A percentile compares a stretch with the other conserved stretches of the same genome.
Evolutionary conservation across 2,113 vertebrate genomes (phyloP).

Genomic region (Pseudorhombus dupliciocellatus): DNA sequence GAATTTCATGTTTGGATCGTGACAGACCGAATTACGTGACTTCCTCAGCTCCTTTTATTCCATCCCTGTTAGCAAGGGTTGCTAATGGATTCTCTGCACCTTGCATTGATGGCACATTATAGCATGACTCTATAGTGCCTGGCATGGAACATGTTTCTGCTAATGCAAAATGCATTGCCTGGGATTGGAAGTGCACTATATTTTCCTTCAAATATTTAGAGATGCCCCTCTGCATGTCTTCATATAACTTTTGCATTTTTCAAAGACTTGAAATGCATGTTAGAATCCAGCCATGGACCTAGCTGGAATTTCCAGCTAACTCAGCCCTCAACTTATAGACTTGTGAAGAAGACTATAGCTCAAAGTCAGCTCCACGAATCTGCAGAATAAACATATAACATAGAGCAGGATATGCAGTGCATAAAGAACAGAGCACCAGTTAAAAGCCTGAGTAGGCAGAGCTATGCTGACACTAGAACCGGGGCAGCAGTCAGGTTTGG

Average conservation of each 20-base stretch:
- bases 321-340: neutral
- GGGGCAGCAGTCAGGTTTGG: neutral
- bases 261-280: neutral
- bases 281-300: neutral
- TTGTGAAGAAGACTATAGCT: neutral
- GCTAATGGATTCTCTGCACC: constrained; percentile 32
- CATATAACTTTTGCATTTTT: neutral
- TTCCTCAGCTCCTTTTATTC: neutral
- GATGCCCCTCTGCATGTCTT: neutral
- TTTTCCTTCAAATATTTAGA: constrained; percentile 17
- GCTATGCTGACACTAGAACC: neutral
- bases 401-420: neutral
- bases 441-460: neutral
- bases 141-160: constrained; percentile 34
- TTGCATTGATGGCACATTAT: constrained; percentile 24
- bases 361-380: neutral
- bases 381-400: neutral
- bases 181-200: constrained; percentile 7
- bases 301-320: neutral
- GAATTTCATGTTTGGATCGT: neutral
- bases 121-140: constrained; percentile 18
- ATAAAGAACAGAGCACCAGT: neutral
- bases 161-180: constrained; percentile 45
- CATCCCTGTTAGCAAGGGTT: neutral
- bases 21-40: neutral